phyloP scores from a whole-genome alignment of 2,113 vertebrate genomes.

The Hydropotes inermis region DNA sequence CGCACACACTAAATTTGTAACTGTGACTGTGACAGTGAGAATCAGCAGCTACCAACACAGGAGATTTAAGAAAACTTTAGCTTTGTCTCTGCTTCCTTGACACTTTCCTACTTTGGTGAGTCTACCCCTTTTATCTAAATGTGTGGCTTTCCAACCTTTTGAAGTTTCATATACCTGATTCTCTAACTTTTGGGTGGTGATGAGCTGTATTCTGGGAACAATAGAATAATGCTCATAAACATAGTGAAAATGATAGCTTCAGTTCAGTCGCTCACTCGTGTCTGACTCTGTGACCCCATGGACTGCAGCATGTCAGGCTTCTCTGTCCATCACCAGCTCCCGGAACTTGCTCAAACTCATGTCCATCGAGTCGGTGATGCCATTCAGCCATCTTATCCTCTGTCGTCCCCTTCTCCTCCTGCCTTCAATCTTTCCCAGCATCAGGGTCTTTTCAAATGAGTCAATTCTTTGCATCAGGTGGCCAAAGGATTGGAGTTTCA shows the following conservation, averaged over 20 bases:
- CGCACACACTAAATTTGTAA: background rate
- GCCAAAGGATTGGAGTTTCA: background rate
- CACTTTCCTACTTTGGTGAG: background rate
- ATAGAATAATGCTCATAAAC: background rate
- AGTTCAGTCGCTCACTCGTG: background rate
- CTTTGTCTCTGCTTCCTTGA: background rate
- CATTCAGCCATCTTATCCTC: background rate
- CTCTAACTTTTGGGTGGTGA: background rate
- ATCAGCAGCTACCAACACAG: background rate
- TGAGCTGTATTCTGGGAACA: background rate
- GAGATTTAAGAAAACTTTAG: background rate
- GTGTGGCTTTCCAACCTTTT: background rate
- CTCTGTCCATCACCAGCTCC: background rate
- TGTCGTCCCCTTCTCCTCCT: background rate
- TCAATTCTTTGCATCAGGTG: background rate
- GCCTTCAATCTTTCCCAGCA: background rate
- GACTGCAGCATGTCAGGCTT: background rate
- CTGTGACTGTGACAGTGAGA: background rate
- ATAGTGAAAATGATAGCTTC: background rate
- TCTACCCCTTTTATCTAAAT: background rate
- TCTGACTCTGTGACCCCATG: background rate
- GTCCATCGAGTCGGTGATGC: background rate
- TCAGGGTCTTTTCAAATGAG: background rate
- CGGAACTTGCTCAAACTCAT: rapidly evolving
- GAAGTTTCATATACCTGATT: background rate